phyloP scores from a whole-genome alignment of 2,797 vertebrate species.

The Okamejei kenojei region DNA sequence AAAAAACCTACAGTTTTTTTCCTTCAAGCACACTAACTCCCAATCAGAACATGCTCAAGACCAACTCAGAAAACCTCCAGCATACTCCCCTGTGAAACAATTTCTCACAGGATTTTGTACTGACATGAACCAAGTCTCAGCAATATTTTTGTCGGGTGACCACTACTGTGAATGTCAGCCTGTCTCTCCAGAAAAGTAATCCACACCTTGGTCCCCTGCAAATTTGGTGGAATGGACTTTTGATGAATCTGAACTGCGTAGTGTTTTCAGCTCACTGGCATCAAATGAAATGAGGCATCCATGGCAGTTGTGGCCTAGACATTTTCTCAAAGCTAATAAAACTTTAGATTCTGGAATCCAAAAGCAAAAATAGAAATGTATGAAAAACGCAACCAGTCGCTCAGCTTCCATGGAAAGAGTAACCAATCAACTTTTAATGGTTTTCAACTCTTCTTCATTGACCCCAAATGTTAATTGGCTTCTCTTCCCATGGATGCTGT shows the following conservation, averaged over 20 bases:
- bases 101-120: not conserved
- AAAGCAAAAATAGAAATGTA: too few species aligned
- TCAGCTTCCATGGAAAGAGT: too few species aligned
- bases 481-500: too few species aligned
- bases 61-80: not conserved
- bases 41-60: not conserved
- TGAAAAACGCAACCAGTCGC: too few species aligned
- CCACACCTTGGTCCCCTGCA: not conserved
- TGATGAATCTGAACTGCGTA: not conserved
- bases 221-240: not conserved
- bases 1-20: not conserved
- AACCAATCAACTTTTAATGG: too few species aligned
- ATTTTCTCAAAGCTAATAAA: too few species aligned
- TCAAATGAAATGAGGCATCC: not conserved
- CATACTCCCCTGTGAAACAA: not conserved
- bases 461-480: too few species aligned
- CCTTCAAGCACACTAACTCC: not conserved
- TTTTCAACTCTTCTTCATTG: too few species aligned
- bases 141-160: not conserved
- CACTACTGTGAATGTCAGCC: not conserved
- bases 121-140: not conserved
- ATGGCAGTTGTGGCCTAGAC: not conserved
- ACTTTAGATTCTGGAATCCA: too few species aligned
- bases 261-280: not conserved
- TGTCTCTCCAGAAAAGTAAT: not conserved